Base-by-base conservation (phyloP, 2,113 vertebrate genomes). In the Ranitomeya variabilis region DNA sequence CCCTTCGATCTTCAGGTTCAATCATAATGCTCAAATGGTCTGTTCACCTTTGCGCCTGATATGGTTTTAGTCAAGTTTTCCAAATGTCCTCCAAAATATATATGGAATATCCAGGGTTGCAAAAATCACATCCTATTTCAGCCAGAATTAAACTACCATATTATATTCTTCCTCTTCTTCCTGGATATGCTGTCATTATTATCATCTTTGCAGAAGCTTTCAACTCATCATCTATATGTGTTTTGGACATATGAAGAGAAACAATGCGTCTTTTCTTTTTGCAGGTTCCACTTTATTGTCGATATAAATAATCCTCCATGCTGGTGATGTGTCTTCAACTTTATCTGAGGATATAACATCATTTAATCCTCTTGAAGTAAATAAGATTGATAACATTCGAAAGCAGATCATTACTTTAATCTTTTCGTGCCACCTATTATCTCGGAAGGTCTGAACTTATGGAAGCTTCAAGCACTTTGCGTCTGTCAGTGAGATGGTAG, bases 161-260 rank as follows among this genome's bases (percentile, higher is more conserved):
- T 21, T 54, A 21, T 60, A 15, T 60, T 92, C 67, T 71, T 76
- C 45, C 26, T 31, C 5, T 37, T 76, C 37, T 76, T 76, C 73
- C 52, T 51, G 45, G 73, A 31, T 31, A 31, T 86, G 54, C 21
- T 86, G 59, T 76, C 57, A 64, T 26, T 12, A 54, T n/a, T 79
- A 51, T 86, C 85, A 66, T 64, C 78, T 89, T 95, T 94, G 95
- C 91, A 94, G 94, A 92, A 93, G 83, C 19, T 64, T 64, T 76
- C 51, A 77, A 54, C 80, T 88, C 87, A 88, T 11, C 87, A 83
- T 76, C 71, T 83, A n/a, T 37, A 54, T 6, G 87, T 83, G 87
- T 74, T 23, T 23, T 90, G 55, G 84, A 79, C 37, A 79, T 64
- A 91, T 91, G 89, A 91, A 90, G 87, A 91, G 91, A 89, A 89